These are phyloP conservation scores for Melanotaenia pygmaea DNA, from an alignment of 2,797 vertebrate genomes.

Conservation along the genomic window DNA sequence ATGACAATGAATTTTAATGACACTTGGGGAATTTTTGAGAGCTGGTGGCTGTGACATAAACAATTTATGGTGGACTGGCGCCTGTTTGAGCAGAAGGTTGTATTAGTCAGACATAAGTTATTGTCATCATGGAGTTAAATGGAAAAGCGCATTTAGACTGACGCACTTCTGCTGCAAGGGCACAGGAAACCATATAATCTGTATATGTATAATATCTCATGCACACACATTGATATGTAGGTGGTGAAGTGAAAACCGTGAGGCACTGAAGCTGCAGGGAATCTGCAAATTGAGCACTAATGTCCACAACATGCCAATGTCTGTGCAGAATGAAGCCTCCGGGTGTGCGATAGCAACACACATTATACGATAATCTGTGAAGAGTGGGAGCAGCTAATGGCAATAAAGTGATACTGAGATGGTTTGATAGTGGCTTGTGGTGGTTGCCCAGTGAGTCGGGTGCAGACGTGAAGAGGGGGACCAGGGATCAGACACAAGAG, in stretches of 20 bases:
- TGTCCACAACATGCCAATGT: conserved; percentile 48
- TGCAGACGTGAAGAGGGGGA: conserved; percentile 54
- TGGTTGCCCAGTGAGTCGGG: conserved; percentile 55
- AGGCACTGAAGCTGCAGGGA: conserved; percentile 50
- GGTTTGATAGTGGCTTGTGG: conserved; percentile 49
- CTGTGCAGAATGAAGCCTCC: conserved; percentile 51
- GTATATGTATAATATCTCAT: conserved; percentile 5
- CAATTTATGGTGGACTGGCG: conserved; percentile 52
- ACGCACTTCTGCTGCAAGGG: conserved; percentile 22
- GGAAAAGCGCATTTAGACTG: conserved; percentile 42
- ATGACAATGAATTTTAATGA: conserved; percentile 73
- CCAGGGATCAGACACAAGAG: conserved; percentile 25
- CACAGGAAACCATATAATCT: conserved; percentile 30
- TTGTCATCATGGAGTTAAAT: conserved; percentile 59
- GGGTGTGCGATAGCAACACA: conserved; percentile 32
- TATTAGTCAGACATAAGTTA: conserved; percentile 61
- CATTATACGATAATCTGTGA: conserved; percentile 43
- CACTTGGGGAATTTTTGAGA: conserved; percentile 60
- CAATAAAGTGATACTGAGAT: conserved; percentile 67
- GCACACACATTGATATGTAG: conserved; percentile 26
- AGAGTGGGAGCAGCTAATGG: conserved; percentile 64
- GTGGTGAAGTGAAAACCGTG: conserved; percentile 45
- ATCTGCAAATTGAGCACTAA: conserved; percentile 59
- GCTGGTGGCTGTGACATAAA: conserved; percentile 61
- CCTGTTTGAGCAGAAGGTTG: conserved; percentile 39